A percentile compares a stretch with the other conserved stretches of the same genome.
These are phyloP conservation scores for Numida meleagris DNA, from an alignment of 2,113 vertebrate species.

Conservation along the genomic window DNA sequence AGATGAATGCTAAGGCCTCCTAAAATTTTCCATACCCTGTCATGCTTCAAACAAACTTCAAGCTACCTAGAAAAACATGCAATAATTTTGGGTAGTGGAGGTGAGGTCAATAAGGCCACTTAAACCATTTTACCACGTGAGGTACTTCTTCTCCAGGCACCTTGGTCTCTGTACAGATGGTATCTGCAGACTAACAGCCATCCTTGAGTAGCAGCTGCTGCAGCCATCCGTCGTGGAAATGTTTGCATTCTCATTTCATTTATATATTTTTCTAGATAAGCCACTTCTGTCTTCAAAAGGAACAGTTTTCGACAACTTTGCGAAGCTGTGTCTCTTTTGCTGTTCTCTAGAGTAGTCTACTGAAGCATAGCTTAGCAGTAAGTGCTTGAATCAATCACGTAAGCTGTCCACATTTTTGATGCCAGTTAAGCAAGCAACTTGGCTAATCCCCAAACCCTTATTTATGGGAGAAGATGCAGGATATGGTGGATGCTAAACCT, in stretches of 20 bases:
- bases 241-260: not conserved
- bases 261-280: not conserved
- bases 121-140: not conserved
- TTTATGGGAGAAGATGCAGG: not conserved
- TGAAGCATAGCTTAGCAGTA: not conserved
- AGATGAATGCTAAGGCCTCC: not conserved
- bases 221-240: not conserved
- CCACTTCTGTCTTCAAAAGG: not conserved
- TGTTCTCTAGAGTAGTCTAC: not conserved
- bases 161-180: not conserved
- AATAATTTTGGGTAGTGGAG: not conserved
- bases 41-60: not conserved
- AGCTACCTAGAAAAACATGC: not conserved
- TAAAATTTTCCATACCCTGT: too few relatives aligned
- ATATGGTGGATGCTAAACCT: not conserved
- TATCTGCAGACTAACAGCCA: not conserved
- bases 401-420: not conserved
- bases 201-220: not conserved
- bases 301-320: fast-evolving
- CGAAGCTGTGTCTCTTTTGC: not conserved
- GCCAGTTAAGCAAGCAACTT: not conserved
- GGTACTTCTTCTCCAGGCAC: not conserved
- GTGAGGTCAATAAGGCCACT: not conserved
- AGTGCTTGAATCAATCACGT: not conserved
- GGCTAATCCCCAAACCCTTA: not conserved